Evolutionary conservation across 2,888 invertebrate genomes (phyloP).

Genomic region (Tetragnatha montana): DNA sequence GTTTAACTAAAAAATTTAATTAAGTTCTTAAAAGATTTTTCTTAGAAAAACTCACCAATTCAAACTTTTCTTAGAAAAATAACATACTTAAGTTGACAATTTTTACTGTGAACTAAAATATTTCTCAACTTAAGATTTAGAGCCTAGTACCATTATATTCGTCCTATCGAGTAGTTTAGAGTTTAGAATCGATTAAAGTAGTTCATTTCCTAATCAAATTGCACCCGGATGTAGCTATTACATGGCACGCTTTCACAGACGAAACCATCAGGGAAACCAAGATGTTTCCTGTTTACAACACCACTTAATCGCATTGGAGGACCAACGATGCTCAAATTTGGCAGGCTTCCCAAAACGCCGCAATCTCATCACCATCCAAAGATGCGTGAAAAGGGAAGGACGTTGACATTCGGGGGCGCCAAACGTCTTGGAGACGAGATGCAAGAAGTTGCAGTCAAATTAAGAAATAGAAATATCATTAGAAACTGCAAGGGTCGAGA

Average conservation of each 20-base stretch:
- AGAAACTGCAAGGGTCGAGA: no score
- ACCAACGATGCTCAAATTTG: constrained; percentile 14
- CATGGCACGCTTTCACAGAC: neutral
- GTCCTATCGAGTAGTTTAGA: no score
- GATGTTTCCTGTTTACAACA: neutral
- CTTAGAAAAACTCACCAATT: no score
- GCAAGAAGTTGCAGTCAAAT: neutral
- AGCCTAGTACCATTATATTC: no score
- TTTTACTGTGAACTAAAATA: no score
- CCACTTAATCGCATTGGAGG: neutral
- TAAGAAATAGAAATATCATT: neutral
- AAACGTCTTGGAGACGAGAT: constrained; percentile 7
- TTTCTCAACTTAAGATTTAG: no score
- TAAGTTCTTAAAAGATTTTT: no score
- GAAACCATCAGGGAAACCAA: neutral
- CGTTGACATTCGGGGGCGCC: constrained; percentile 47
- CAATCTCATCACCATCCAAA: neutral
- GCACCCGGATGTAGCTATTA: neutral
- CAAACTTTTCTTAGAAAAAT: no score
- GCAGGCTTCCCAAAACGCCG: constrained; percentile 21
- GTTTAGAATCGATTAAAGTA: no score
- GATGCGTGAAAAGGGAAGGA: neutral
- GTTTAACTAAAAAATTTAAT: no score
- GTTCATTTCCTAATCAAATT: neutral
- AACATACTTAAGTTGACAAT: no score